Percentiles rank a stretch among this genome's conserved stretches.
Evolutionary conservation across 2,113 vertebrate species (phyloP).

Genomic region (Monopterus albus): DNA sequence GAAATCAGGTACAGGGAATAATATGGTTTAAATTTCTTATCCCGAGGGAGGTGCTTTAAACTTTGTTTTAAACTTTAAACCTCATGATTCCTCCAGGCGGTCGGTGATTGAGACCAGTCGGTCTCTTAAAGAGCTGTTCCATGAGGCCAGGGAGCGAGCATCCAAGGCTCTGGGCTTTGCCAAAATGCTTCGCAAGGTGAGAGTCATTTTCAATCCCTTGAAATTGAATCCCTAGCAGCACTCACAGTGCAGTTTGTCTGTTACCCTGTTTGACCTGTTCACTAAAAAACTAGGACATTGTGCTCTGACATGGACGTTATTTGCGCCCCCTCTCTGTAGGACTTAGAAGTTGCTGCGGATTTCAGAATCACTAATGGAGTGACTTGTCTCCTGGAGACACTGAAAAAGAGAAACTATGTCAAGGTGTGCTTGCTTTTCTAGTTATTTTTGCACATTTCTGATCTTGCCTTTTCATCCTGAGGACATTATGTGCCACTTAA

Average conservation of each 20-base stretch:
- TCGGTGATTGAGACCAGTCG: conserved; percentile 97
- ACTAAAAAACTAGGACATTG: conserved; percentile 24
- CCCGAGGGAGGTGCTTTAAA: not conserved
- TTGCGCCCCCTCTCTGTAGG: conserved; percentile 79
- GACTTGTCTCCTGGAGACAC: conserved; percentile 84
- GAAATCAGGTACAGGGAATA: conserved; percentile 88
- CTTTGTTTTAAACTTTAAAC: conserved; percentile 1
- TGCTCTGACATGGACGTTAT: conserved; percentile 45
- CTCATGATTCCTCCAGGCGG: conserved; percentile 80
- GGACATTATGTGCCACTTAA: not conserved
- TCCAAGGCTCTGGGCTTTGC: conserved; percentile 98
- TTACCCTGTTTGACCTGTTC: conserved; percentile 35
- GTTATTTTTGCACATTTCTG: not conserved
- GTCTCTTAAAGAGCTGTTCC: conserved; percentile 96
- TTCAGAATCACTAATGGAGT: conserved; percentile 90
- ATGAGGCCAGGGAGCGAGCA: conserved; percentile 95
- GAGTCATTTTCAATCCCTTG: conserved; percentile 17
- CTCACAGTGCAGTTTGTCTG: conserved; percentile 14
- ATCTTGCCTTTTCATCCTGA: not conserved
- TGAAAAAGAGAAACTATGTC: conserved; percentile 88
- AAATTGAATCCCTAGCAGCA: conserved; percentile 26
- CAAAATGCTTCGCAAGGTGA: conserved; percentile 98
- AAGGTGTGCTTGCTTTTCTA: conserved; percentile 83
- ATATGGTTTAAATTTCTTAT: not conserved
- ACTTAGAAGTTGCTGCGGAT: conserved; percentile 96